Conservation (phyloP, 2,797 vertebrate genomes). For the Coranthus polyacanthus region DNA sequence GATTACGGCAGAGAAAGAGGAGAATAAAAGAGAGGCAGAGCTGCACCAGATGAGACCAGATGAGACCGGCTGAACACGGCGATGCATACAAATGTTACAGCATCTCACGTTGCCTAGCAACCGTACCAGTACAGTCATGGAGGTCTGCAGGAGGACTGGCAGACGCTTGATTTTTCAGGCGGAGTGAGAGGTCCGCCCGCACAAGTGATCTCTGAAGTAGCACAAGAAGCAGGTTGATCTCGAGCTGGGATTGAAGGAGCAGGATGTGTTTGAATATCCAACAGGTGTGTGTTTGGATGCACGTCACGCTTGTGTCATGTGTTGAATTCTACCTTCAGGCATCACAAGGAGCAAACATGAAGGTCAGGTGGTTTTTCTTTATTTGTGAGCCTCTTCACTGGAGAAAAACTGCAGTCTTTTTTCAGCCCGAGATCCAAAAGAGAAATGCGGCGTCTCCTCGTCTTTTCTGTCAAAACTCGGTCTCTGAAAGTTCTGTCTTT, state of each 20-base stretch:
- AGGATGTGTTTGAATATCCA: slow-evolving; percentile 7
- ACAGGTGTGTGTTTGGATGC: slow-evolving; percentile 56
- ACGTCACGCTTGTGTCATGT: slow-evolving; percentile 9
- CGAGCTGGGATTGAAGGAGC: slow-evolving; percentile 12
- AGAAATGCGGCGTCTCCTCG: no score
- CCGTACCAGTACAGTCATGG: slow-evolving; percentile 7
- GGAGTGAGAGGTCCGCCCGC: background rate
- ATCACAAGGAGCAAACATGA: background rate
- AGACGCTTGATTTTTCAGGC: no score
- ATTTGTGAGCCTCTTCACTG: no score
- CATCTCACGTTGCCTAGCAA: slow-evolving; percentile 58
- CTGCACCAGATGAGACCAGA: slow-evolving; percentile 21
- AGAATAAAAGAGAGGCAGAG: slow-evolving; percentile 27
- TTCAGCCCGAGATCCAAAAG: no score
- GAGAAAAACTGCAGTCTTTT: no score
- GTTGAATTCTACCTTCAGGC: slow-evolving; percentile 27
- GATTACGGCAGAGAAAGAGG: slow-evolving; percentile 6
- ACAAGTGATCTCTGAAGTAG: background rate
- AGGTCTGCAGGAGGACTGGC: slow-evolving; percentile 21
- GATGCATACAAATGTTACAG: slow-evolving; percentile 40
- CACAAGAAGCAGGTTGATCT: background rate
- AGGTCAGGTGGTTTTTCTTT: no score
- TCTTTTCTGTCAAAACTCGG: no score
- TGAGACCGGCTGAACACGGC: background rate
- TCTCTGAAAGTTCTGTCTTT: no score